phyloP scores from a whole-genome alignment of 2,113 vertebrate species.

The Cavia porcellus region DNA sequence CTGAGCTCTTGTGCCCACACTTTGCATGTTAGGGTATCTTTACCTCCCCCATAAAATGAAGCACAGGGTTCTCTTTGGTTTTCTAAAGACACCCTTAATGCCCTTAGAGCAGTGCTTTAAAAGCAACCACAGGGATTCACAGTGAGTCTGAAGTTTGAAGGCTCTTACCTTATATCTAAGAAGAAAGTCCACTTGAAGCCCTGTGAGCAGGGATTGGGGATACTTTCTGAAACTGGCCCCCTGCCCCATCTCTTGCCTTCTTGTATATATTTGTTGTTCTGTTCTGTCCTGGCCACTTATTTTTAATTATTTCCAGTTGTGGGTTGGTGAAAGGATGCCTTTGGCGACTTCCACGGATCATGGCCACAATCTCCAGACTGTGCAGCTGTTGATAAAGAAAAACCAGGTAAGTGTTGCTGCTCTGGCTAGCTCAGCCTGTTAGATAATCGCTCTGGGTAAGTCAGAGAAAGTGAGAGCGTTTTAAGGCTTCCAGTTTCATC shows the following conservation, averaged over 20 bases:
- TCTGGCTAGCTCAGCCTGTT: neutral
- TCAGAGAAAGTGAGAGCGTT: neutral
- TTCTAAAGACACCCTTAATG: neutral
- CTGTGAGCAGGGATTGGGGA: neutral
- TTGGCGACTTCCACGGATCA: conserved; percentile 96
- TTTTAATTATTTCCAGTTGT: conserved; percentile 86
- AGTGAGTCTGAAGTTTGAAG: neutral
- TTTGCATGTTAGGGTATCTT: neutral
- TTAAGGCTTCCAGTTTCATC: neutral
- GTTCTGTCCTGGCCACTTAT: neutral
- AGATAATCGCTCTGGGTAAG: neutral
- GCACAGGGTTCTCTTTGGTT: neutral
- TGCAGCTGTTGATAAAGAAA: conserved; percentile 98
- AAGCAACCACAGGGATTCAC: neutral
- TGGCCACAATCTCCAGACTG: conserved; percentile 97
- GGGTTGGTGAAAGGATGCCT: conserved; percentile 96
- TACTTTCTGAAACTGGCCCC: neutral
- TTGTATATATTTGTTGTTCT: neutral
- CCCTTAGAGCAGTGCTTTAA: neutral
- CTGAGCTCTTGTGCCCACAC: neutral
- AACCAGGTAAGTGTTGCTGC: conserved; percentile 92
- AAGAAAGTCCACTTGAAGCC: neutral
- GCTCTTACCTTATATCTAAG: fast-evolving
- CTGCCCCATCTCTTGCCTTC: neutral
- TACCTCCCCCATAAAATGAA: neutral